Base-by-base conservation (phyloP, 2,797 vertebrate species). In the Bradypodion ventrale region DNA sequence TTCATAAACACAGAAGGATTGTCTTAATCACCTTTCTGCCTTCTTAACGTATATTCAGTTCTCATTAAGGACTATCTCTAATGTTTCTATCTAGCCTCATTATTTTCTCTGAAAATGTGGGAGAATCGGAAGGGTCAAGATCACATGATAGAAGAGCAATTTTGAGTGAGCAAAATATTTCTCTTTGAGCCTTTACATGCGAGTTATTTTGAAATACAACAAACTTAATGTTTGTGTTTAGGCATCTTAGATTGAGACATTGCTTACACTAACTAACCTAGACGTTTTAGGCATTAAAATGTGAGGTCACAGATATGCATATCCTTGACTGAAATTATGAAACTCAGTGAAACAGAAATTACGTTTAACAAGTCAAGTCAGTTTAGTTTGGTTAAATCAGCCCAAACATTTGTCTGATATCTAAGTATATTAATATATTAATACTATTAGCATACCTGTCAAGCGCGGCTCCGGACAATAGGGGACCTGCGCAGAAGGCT, bases 381-480 rank as follows among this genome's bases (percentile, higher is more conserved):
- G 7, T 0, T 37, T 56, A 23, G 2, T 29, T 59, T n/a, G 62
- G n/a, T 44, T 62, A 56, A 29, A 19, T 46, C 29, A 19, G 29
- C 40, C 4, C 8, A 46, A 13, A 29, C 1, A 23, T 15, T 8
- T 27, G 46, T 59, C 56, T 65, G 46, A 13, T 9, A 37, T 27
- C 29, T 37, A 75, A 42, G 32, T 44, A 62, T 63, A 80, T 85
- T n/a, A n/a, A n/a, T n/a, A n/a, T n/a, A n/a, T n/a, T n/a, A n/a
- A n/a, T n/a, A n/a, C n/a, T n/a, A n/a, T 81, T 75, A 72, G n/a
- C n/a, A n/a, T n/a, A n/a, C n/a, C n/a, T n/a, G n/a, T n/a, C n/a
- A n/a, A n/a, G n/a, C n/a, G n/a, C n/a, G n/a, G n/a, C n/a, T n/a
- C n/a, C n/a, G n/a, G n/a, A n/a, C n/a, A n/a, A n/a, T n/a, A n/a